Conservation (phyloP, 35 echinoderm and acorn worm genomes). For the Heliocidaris erythrogramma region DNA sequence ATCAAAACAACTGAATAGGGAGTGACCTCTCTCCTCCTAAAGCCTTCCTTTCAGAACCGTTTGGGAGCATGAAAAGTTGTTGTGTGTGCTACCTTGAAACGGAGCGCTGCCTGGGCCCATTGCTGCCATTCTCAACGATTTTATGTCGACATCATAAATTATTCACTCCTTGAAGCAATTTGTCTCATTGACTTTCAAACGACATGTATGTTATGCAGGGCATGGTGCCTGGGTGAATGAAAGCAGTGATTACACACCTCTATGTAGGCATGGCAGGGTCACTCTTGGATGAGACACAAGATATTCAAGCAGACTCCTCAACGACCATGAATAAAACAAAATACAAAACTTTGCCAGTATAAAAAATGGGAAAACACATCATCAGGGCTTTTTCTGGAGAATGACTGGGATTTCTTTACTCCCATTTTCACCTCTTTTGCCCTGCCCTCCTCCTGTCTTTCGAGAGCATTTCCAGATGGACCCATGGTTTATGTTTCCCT, state of each 20-base stretch:
- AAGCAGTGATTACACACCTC: conserved; percentile 33
- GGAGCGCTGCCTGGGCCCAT: neutral
- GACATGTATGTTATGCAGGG: conserved; percentile 50
- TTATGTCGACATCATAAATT: conserved; percentile 52
- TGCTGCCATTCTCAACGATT: conserved; percentile 32
- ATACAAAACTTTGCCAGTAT: neutral
- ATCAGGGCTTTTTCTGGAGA: neutral
- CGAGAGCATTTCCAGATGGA: neutral
- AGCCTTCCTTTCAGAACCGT: conserved; percentile 21
- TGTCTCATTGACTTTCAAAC: conserved; percentile 56
- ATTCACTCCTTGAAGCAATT: conserved; percentile 52
- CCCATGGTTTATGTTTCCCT: neutral
- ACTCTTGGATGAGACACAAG: neutral
- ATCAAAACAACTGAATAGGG: conserved; percentile 46
- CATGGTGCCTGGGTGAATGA: conserved; percentile 34
- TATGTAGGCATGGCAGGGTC: conserved; percentile 16
- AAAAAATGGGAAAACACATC: conserved; percentile 33
- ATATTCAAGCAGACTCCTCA: conserved; percentile 15
- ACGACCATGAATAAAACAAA: conserved; percentile 48
- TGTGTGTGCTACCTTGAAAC: conserved; percentile 7
- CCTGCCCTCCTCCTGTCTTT: neutral
- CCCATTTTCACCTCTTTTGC: neutral
- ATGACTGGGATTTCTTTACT: neutral
- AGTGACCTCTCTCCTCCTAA: conserved; percentile 35
- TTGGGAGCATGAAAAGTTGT: conserved; percentile 18